phyloP scores from a whole-genome alignment of 2,888 invertebrate genomes.

The Minunthozetes semirufus region DNA sequence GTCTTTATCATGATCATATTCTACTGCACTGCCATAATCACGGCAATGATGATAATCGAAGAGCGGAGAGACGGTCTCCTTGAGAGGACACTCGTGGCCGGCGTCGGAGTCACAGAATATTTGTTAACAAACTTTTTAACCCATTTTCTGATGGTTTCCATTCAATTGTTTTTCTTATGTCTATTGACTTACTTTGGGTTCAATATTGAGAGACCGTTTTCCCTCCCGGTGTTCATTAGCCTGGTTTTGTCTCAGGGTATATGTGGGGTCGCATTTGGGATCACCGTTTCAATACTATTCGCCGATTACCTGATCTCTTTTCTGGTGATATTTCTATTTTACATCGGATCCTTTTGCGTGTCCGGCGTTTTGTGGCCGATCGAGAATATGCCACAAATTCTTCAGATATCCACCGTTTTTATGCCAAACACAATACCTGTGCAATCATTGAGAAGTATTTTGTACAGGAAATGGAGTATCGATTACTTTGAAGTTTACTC shows the following conservation, averaged over 20 bases:
- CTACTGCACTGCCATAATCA: conserved; percentile 86
- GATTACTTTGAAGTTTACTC: conserved; percentile 61
- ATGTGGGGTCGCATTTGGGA: conserved; percentile 94
- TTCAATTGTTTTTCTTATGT: conserved; percentile 72
- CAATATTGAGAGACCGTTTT: conserved; percentile 79
- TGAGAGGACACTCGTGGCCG: conserved; percentile 87
- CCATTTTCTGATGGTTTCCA: conserved; percentile 90
- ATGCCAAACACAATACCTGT: conserved; percentile 70
- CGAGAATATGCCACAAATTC: conserved; percentile 81
- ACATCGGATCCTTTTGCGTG: too few relatives aligned
- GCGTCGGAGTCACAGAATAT: conserved; percentile 82
- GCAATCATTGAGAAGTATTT: conserved; percentile 48
- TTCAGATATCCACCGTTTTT: conserved; percentile 61
- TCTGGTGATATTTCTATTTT: too few relatives aligned
- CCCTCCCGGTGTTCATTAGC: conserved; percentile 71
- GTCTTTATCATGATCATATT: conserved; percentile 79
- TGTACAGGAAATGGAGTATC: conserved; percentile 63
- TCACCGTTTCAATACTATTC: conserved; percentile 85
- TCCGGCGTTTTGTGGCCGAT: conserved; percentile 90
- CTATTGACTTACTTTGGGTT: conserved; percentile 85
- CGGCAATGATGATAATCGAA: conserved; percentile 79
- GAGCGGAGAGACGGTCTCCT: conserved; percentile 82
- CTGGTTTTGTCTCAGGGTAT: conserved; percentile 81
- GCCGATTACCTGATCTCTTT: conserved; percentile 66
- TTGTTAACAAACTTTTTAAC: conserved; percentile 86